Evolutionary conservation across 2,888 invertebrate species (phyloP).

Genomic region (Laothoe populi): DNA sequence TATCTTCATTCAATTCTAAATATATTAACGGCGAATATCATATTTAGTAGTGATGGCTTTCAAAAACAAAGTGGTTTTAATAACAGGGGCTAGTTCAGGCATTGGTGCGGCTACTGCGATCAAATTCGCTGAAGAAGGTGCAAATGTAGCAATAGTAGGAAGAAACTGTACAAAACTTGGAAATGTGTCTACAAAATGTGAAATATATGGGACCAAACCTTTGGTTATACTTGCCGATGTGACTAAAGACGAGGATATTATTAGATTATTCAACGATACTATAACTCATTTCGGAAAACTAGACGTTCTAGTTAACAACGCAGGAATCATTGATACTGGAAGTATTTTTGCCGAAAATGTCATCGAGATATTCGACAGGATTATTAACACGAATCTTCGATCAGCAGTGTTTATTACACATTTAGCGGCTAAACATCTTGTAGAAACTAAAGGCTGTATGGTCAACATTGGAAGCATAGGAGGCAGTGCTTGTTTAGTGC

Average conservation of each 20-base stretch:
- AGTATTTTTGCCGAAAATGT: conserved; percentile 39
- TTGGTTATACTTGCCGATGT: conserved; percentile 49
- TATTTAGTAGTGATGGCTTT: conserved; percentile 42
- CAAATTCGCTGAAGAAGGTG: conserved; percentile 47
- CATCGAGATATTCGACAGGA: conserved; percentile 44
- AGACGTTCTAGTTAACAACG: conserved; percentile 55
- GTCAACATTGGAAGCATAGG: conserved; percentile 37
- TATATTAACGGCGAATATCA: neutral
- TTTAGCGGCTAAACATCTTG: conserved; percentile 43
- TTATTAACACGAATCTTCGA: conserved; percentile 44
- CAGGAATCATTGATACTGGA: conserved; percentile 38
- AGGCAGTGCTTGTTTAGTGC: neutral
- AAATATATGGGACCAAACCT: conserved; percentile 35
- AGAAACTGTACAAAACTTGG: conserved; percentile 46
- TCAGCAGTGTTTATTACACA: conserved; percentile 42
- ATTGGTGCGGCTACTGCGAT: conserved; percentile 50
- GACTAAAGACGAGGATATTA: conserved; percentile 42
- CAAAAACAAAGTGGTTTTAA: conserved; percentile 48
- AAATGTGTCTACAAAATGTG: conserved; percentile 38
- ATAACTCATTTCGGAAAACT: conserved; percentile 46
- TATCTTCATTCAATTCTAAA: too few relatives aligned
- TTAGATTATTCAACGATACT: conserved; percentile 41
- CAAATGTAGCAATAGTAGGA: conserved; percentile 46
- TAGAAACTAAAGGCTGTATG: conserved; percentile 43
- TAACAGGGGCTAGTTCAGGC: conserved; percentile 53